Evolutionary conservation across 2,113 vertebrate species (phyloP).

Genomic region (Oreotrochilus melanogaster): DNA sequence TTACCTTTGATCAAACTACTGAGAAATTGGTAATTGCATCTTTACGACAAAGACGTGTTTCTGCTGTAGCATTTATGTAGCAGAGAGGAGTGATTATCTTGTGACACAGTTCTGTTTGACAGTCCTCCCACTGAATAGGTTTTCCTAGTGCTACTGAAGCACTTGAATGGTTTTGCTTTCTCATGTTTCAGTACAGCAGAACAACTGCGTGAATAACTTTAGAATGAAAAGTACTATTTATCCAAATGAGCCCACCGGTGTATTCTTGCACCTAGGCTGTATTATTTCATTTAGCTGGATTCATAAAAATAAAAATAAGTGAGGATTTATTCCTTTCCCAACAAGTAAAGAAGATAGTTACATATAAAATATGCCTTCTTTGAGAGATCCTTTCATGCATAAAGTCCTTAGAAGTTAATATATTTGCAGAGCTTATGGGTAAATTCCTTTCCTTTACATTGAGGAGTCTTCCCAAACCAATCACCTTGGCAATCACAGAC

Average conservation of each 20-base stretch:
- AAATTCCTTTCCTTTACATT: neutral
- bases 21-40: neutral
- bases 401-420: neutral
- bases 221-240: neutral
- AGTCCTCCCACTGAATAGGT: neutral
- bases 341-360: neutral
- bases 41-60: neutral
- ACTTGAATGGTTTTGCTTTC: neutral
- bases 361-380: neutral
- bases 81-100: neutral
- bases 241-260: neutral
- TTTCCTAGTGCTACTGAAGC: neutral
- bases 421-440: neutral
- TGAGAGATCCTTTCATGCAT: neutral
- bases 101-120: neutral
- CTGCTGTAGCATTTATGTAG: neutral
- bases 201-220: neutral
- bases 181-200: neutral
- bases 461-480: neutral
- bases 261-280: neutral
- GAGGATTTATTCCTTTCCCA: neutral
- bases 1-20: neutral
- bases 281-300: neutral
- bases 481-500: neutral
- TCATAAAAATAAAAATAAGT: neutral